Conservation (phyloP, 2,888 invertebrate genomes). For the Synergus gifuensis region DNA sequence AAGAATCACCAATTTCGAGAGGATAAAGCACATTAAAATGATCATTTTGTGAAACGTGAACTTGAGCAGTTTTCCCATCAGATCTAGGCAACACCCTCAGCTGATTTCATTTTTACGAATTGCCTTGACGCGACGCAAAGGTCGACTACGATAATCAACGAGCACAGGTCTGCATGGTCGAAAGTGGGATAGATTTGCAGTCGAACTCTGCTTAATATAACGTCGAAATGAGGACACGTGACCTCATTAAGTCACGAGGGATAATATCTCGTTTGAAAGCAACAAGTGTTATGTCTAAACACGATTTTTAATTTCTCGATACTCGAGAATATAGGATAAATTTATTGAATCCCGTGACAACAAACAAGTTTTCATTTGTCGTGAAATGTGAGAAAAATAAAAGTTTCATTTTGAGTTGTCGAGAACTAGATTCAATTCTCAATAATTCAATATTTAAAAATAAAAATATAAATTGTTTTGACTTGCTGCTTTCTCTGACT, state of each 20-base stretch:
- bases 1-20: not conserved
- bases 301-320: conserved; percentile 18
- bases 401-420: not conserved
- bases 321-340: not conserved
- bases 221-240: conserved; percentile 53
- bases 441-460: not conserved
- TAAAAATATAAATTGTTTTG: not conserved
- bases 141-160: conserved; percentile 46
- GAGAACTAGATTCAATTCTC: not conserved
- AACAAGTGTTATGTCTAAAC: conserved; percentile 36
- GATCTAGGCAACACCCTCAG: conserved; percentile 33
- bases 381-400: not conserved
- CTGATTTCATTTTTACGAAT: conserved; percentile 15
- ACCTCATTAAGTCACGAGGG: conserved; percentile 51
- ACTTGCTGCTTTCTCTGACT: conserved; percentile 20
- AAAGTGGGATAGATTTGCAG: conserved; percentile 45
- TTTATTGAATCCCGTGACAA: conserved; percentile 3
- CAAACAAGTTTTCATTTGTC: not conserved
- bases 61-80: not conserved
- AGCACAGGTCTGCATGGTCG: conserved; percentile 32
- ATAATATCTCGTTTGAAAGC: conserved; percentile 46
- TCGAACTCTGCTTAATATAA: conserved; percentile 56
- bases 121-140: conserved; percentile 32
- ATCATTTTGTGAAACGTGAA: conserved; percentile 1
- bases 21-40: not conserved